Evolutionary conservation across 1,140 invertebrate species (phyloP), one percentile per base, ranked within the genome.

Genomic region (Drosophila takahashii): DNA sequence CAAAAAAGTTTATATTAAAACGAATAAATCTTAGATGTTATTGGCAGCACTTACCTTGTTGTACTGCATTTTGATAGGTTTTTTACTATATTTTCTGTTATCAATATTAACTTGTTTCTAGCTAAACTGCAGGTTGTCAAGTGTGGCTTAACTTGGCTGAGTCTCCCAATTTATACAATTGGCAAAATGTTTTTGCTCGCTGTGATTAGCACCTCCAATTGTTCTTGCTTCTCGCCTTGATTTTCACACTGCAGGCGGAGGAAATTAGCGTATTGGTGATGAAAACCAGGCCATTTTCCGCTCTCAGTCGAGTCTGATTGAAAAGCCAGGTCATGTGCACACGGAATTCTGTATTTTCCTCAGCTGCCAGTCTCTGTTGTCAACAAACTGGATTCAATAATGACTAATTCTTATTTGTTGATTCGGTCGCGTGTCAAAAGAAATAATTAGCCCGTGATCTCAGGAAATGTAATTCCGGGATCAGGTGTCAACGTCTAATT

Each of bases 191-290:
- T 76, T 79, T 75, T 50, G 61, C 44, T 59, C 10, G 36, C 45
- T 16, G 29, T 62, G 53, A 87, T 87, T 87, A 87, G 50, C 83
- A 83, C 79, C 59, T 77, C 10, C 45, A 58, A 41, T 67, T 58
- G 75, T 79, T 87, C 81, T 86, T 87, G 87, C 79, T 87, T 59
- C 37, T 50, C 76, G 59, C 42, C 61, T 77, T 67, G 79, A 56
- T 87, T 89, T 73, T 87, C 65, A 50, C 81, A 78, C 61, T 50
- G 37, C 41, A 59, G 15, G 11, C 61, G 53, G 59, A 58, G 27
- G 34, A 71, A 86, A 86, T 87, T 86, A 86, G 65, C 81, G 57
- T 42, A 11, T 48, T n/a, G 47, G 52, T 51, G 77, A n/a, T 52
- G 65, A 67, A 79, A 71, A 78, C 48, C 56, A 56, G 47, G 61